A percentile compares a stretch with the other conserved stretches of the same genome.
These are phyloP conservation scores for Amphipoea lucens DNA, from an alignment of 2,888 invertebrate species.

Conservation along the genomic window DNA sequence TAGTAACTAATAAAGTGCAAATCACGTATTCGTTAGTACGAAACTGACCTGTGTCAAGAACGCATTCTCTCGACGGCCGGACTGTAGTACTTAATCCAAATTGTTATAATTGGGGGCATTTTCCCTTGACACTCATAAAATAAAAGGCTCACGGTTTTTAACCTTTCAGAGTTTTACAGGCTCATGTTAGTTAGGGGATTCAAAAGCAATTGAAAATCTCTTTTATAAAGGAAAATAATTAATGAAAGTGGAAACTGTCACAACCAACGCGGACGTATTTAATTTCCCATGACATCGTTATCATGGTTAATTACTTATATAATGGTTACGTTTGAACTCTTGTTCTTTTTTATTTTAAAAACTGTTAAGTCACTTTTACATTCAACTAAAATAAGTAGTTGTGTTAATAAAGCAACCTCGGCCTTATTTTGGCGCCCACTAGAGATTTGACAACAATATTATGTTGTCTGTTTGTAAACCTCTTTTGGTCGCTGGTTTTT, in stretches of 20 bases:
- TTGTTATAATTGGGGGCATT: neutral
- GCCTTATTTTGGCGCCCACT: slow-evolving; percentile 7
- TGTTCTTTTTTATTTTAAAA: neutral
- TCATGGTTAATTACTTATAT: neutral
- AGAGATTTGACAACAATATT: neutral
- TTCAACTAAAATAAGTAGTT: slow-evolving; percentile 6
- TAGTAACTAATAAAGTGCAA: neutral
- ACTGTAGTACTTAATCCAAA: neutral
- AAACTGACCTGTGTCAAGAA: neutral
- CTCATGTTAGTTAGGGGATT: neutral
- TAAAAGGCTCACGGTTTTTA: neutral
- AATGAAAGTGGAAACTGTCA: neutral
- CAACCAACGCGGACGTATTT: slow-evolving; percentile 4
- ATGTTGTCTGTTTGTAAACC: slow-evolving; percentile 16
- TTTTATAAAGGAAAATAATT: slow-evolving; percentile 1
- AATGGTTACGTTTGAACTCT: neutral
- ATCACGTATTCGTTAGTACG: neutral
- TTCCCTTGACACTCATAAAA: neutral
- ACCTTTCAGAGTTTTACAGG: neutral
- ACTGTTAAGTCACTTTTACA: neutral
- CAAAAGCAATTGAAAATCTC: neutral
- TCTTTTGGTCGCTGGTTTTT: slow-evolving; percentile 5
- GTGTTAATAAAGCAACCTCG: neutral
- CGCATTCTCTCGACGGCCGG: neutral
- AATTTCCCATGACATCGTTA: slow-evolving; percentile 16